Base-by-base conservation (phyloP, 2,888 invertebrate species). In the Apoda limacodes region DNA sequence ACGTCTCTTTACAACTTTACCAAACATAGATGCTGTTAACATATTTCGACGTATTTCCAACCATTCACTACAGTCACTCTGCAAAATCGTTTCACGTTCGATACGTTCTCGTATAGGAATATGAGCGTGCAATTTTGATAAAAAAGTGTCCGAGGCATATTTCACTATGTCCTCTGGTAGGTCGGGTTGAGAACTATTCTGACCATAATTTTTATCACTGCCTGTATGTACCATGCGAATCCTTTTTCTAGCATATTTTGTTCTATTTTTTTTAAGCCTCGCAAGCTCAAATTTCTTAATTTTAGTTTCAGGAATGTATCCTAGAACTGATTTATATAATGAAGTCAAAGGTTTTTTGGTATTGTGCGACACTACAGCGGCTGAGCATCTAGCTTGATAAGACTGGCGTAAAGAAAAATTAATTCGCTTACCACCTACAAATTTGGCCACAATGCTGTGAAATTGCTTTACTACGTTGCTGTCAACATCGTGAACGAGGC, bases 351-450 rank as follows among this genome's bases (percentile, higher is more conserved):
- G n/a, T n/a, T n/a, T n/a, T 13, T 40, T 29, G n/a, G 30, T 31
- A 20, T 59, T 57, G 28, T 46, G 54, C 13, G 44, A 35, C 9
- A 57, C 35, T 6, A 43, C 51, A 10, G 60, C 52, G 25, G 48
- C 51, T 12, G 41, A 34, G 19, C 46, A 52, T 30, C 59, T 38
- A 15, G 43, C 40, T 40, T 50, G 30, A 34, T 58, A 62, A 2
- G 46, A 46, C 3, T 24, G 22, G 15, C 27, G 26, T 6, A 26
- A 17, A 3, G 27, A 19, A 22, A 44, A 50, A 35, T 60, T 55
- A 3, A 56, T 40, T 25, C 54, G 31, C 40, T 60, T 60, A 13
- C 55, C 57, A 12, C 51, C 48, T 14, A 52, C 45, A 33, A 45
- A 46, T 40, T 53, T 53, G 4, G 49, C 48, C 5, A 56, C 39